Base-by-base conservation (phyloP, 2,888 invertebrate genomes). In the Drosophila borealis region DNA sequence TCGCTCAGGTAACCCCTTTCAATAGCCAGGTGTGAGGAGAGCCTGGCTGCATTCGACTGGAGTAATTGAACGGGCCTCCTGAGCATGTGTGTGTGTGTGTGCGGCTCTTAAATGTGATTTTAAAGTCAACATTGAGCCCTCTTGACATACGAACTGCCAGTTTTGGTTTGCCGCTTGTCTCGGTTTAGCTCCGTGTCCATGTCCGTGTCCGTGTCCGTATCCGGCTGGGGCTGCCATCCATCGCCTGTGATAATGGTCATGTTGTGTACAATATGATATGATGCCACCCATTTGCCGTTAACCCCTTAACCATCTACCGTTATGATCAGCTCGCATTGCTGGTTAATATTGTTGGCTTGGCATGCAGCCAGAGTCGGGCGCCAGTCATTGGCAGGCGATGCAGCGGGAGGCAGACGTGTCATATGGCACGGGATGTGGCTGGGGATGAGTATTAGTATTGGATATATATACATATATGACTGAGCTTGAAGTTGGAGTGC, bases 141-240 rank as follows among this genome's bases (percentile, higher is more conserved):
- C 70, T 60, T 85, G 85, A 88, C 80, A 80, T 69, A 79, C 67
- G 79, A 86, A 73, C 81, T 86, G 84, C 64, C 88, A 78, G 69
- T 65, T 88, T 79, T 70, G 79, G 88, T 79, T 85, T 74, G 80
- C 82, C 80, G 84, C 81, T 69, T 84, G 80, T 78, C 81, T 75
- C n/a, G 42, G 21, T 44, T 51, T 50, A 29, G 29, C 29, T 29
- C 41, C 42, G 11, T 39, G 41, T 39, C 45, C 29, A 17, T 57
- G 42, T 39, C 39, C 10, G 19, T 46, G 37, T 44, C 34, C 51
- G 37, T 55, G 50, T 51, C 50, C 25, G 17, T 49, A 11, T 55
- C 41, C 36, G 29, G 19, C n/a, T 36, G 25, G 6, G 9, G 13
- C 37, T 39, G 54, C 46, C 25, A 39, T 49, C 57, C 51, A 55